A percentile compares a stretch with the other conserved stretches of the same genome.
Conservation (phyloP, 2,113 vertebrate genomes). For the Channa argus region DNA sequence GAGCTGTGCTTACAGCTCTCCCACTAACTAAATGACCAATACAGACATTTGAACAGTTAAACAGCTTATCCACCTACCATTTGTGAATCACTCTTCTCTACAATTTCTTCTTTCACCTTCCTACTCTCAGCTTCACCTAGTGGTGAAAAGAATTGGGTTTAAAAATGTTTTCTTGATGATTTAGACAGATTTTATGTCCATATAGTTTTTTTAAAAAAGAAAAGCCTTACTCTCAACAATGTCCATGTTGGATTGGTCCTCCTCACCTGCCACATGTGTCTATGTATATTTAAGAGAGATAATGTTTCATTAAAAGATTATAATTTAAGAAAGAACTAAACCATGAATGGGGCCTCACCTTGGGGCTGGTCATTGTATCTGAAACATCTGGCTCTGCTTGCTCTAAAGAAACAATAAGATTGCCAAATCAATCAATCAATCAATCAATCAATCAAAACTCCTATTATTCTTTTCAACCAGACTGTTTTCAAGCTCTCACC, state of each 20-base stretch:
- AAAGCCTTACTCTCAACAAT: constrained; percentile 33
- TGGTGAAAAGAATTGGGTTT: neutral
- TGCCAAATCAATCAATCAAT: neutral
- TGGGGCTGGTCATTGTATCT: neutral
- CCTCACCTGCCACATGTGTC: constrained; percentile 29
- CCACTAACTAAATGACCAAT: neutral
- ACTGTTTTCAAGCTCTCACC: constrained; percentile 28
- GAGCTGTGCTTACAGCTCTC: too few relatives aligned
- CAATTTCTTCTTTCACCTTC: constrained; percentile 23
- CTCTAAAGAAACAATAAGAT: constrained; percentile 39
- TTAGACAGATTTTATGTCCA: neutral
- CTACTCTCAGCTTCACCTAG: constrained; percentile 55
- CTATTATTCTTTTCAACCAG: neutral
- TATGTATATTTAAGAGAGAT: constrained; percentile 10
- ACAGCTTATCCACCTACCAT: constrained; percentile 50
- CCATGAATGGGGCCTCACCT: constrained; percentile 36
- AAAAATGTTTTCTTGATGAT: neutral
- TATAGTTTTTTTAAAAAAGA: neutral
- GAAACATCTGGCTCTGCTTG: constrained; percentile 33
- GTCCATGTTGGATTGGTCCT: constrained; percentile 30
- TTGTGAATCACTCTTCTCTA: constrained; percentile 26
- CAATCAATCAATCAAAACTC: neutral
- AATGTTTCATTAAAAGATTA: neutral
- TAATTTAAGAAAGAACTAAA: neutral
- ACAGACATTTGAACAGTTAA: neutral